These are phyloP conservation scores for Cepaea nemoralis DNA, from an alignment of 1,140 invertebrate species.

Conservation along the genomic window DNA sequence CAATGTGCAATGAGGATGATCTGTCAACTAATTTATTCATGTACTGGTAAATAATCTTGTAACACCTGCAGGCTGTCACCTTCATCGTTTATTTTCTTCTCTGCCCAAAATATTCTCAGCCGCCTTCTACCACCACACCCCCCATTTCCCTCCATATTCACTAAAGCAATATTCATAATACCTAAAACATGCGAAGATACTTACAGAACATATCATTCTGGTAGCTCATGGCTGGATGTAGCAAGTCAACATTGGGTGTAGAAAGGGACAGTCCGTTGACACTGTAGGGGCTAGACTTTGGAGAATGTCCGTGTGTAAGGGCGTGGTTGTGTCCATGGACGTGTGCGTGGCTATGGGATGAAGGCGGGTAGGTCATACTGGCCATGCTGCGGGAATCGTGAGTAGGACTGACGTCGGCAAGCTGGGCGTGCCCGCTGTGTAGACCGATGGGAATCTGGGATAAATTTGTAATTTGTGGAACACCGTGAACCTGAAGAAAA, in stretches of 20 bases:
- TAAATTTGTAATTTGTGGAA: not conserved
- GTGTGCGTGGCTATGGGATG: conserved; percentile 37
- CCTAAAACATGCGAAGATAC: no score
- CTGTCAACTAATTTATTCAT: no score
- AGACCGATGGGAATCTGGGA: not conserved
- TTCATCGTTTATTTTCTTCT: no score
- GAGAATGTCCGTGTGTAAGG: conserved; percentile 36
- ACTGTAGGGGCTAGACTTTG: conserved; percentile 72
- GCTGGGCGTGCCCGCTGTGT: conserved; percentile 7
- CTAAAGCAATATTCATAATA: no score
- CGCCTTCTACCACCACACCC: no score
- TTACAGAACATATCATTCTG: conserved; percentile 61
- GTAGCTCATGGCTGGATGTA: conserved; percentile 78
- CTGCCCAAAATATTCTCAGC: no score
- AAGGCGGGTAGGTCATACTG: conserved; percentile 74
- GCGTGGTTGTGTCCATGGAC: conserved; percentile 26
- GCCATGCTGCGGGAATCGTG: conserved; percentile 51
- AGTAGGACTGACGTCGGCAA: conserved; percentile 20
- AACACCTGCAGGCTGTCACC: no score
- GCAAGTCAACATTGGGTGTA: conserved; percentile 77
- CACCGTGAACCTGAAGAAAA: conserved; percentile 14
- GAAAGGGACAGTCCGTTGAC: conserved; percentile 74
- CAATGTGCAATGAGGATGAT: no score
- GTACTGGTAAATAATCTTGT: no score
- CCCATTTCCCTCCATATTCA: no score